Percentiles rank a stretch among this genome's conserved stretches.
phyloP scores from a whole-genome alignment of 1,140 invertebrate species.

The Aphaenogaster ashmeadi region DNA sequence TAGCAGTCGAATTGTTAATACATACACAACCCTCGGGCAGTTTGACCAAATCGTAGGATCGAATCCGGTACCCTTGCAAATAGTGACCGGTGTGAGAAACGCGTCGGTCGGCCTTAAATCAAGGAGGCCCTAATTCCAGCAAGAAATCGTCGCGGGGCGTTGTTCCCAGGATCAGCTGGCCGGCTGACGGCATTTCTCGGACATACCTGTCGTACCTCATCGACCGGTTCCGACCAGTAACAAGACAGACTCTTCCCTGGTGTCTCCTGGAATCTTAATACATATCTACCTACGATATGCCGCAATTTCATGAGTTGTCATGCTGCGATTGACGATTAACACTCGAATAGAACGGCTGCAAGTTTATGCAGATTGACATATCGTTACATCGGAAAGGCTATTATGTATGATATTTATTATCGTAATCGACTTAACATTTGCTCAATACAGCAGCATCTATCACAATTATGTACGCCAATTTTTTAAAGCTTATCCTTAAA shows the following conservation, averaged over 20 bases:
- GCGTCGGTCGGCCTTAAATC: slow-evolving; percentile 84
- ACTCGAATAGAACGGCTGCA: not conserved
- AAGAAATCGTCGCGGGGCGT: slow-evolving; percentile 84
- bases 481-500: not conserved
- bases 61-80: slow-evolving; percentile 58
- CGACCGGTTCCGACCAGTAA: slow-evolving; percentile 80
- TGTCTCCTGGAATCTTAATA: slow-evolving; percentile 32
- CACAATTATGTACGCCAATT: not conserved
- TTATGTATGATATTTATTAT: not conserved
- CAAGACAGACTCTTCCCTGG: slow-evolving; percentile 67
- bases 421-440: not conserved
- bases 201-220: slow-evolving; percentile 83
- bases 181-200: slow-evolving; percentile 85
- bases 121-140: slow-evolving; percentile 85
- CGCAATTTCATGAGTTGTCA: slow-evolving; percentile 11
- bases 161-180: slow-evolving; percentile 87
- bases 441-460: not conserved
- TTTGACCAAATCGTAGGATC: slow-evolving; percentile 57
- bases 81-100: slow-evolving; percentile 84
- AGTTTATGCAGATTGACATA: not conserved
- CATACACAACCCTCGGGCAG: slow-evolving; percentile 26
- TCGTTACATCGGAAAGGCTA: not conserved
- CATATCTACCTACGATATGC: not conserved
- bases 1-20: not conserved
- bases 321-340: slow-evolving; percentile 24